Base-by-base conservation (phyloP, 1,140 invertebrate species). In the Cyphomyrmex costatus region DNA sequence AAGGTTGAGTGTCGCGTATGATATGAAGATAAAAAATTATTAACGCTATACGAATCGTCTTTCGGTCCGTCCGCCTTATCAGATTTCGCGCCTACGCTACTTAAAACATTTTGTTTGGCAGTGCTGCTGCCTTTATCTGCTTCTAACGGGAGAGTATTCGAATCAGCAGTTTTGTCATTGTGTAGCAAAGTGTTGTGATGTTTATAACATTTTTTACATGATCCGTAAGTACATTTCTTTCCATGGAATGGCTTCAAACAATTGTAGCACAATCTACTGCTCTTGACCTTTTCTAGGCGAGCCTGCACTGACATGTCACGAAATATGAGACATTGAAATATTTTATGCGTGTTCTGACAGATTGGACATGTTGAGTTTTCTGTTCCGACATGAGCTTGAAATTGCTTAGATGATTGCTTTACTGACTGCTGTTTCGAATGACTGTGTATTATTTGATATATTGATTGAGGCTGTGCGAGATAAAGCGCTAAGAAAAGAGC, bases 101-200 rank as follows among this genome's bases (percentile, higher is more conserved):
- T n/a, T n/a, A n/a, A 12, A 49, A 86, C 16, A 63, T 58, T 21
- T 85, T 82, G 70, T 61, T 79, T 78, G 1, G 71, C 80, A 3
- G 71, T 74, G 16, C 63, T 42, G 0, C 60, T 6, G 3, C 61
- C 82, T 12, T 56, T 56, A 14, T n/a, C n/a, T n/a, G 19, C 5
- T 2, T 14, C 3, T 21, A n/a, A n/a, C 56, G 21, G 7, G 30
- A 33, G 1, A 6, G 0, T 7, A 65, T 83, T 79, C 77, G 53
- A 56, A 74, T n/a, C 46, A 30, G 16, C 19, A 12, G 14, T 12
- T 4, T 14, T 30, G 0, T 87, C 78, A 0, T 65, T 19, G 30
- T 90, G 89, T 1, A 90, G 5, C 1, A 85, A 36, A 0, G 85
- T 86, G 30, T 88, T 82, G n/a, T 90, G 87, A 14, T 83, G 58